Base-by-base conservation (phyloP, 2,113 vertebrate species). In the Campylomormyrus numenius region DNA sequence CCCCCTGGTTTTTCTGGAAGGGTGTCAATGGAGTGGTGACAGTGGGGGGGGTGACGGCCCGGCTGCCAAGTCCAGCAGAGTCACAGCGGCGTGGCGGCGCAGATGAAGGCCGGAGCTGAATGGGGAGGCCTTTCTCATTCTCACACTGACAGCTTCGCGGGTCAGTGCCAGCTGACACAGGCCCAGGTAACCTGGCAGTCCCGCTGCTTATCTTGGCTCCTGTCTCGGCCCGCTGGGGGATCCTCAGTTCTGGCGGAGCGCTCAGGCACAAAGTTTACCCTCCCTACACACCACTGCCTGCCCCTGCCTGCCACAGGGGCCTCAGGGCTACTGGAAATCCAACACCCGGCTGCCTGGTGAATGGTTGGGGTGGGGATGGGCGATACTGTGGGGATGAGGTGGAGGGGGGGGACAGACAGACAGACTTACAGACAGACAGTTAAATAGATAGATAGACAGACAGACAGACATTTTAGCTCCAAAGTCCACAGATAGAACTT, bases 101-200 rank as follows among this genome's bases (percentile, higher is more conserved):
- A n/a, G 17, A 84, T 46, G 45, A 84, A 84, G 35, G 90, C 91
- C 84, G 88, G 87, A 56, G 91, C 94, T 93, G n/a, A 89, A 85
- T 84, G 91, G 94, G 92, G 58, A 80, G 92, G 85, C 93, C 94
- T 92, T 27, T 27, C 91, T 93, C 93, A 93, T 93, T 92, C 92
- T 90, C 92, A 93, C 90, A 42, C 91, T 94, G 95, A 94, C 94
- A 94, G 91, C 95, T 95, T 94, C 94, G 94, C 91, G 91, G 94
- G 94, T 93, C 93, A 92, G 91, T 90, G 95, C 95, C 95, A 95
- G 93, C 90, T 96, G 96, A 95, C 93, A 87, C 53, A 3, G 91
- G 93, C 95, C 95, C 95, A 96, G 93, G 90, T 92, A 88, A 92
- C 91, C 92, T 94, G 93, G 94, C 95, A 94, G 94, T 93, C 85